Base-by-base conservation (phyloP, 2,888 invertebrate genomes). In the Masnerella sp. region DNA sequence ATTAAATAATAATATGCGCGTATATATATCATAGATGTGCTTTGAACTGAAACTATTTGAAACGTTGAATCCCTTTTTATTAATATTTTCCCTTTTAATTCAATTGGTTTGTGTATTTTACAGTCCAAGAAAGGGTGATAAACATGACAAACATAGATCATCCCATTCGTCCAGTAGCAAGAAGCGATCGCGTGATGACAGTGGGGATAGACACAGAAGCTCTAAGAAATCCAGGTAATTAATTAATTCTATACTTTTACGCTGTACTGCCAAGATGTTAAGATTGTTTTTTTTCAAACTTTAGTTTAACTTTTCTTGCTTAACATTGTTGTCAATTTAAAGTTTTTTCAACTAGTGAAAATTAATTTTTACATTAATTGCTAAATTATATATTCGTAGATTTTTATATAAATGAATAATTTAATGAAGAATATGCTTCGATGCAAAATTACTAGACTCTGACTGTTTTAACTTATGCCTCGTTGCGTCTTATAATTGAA, bases 171-270 rank as follows among this genome's bases (percentile, higher is more conserved):
- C 86, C 34, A 88, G 86, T 76, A 90, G 90, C 80, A 91, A 90
- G 81, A 96, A 95, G 87, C 91, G 95, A 38, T 91, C 93, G 32
- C 91, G 95, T 17, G 95, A 95, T 69, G 93, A 93, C 78, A 93
- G 93, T 83, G 90, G 90, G 49, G 94, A 94, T 40, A 89, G 88
- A 79, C 89, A 90, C 69, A 90, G 88, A 65, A 91, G 92, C 74
- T 89, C 92, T 52, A 95, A 95, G 87, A 94, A 91, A 88, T 90
- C 93, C 22, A 93, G 89, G 90, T 93, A 32, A 43, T 3, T 28
- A n/a, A 38, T 30, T 8, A 30, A 22, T 22, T 22, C 25, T n/a
- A n/a, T n/a, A n/a, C n/a, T n/a, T n/a, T n/a, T n/a, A n/a, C n/a
- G 8, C 8, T 25, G 25, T 4, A 22, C 3, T 22, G 22, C 3